Conservation (phyloP, 2,113 vertebrate genomes). For the Cyanoliseus patagonus region DNA sequence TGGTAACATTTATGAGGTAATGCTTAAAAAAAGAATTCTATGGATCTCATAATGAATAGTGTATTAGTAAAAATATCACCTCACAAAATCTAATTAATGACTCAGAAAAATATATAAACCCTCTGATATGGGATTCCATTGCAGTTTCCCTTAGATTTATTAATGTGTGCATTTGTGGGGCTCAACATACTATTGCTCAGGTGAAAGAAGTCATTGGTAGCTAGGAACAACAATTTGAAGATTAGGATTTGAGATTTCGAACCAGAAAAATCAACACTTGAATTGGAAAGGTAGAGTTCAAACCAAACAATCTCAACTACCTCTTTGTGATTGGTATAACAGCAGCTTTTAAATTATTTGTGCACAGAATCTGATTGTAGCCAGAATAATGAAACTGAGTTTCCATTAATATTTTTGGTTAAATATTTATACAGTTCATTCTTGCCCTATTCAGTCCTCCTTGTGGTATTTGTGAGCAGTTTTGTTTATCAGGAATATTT, state of each 20-base stretch:
- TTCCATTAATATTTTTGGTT: background rate
- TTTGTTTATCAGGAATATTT: background rate
- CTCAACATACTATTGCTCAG: background rate
- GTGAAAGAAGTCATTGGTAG: background rate
- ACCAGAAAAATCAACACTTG: background rate
- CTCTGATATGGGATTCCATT: background rate
- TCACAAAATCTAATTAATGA: background rate
- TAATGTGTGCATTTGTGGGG: background rate
- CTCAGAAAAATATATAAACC: background rate
- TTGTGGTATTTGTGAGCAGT: background rate
- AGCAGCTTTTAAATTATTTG: background rate
- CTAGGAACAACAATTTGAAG: background rate
- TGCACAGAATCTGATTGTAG: rapidly evolving
- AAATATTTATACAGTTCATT: background rate
- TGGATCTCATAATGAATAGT: background rate
- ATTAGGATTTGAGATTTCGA: background rate
- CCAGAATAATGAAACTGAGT: background rate
- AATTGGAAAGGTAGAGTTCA: background rate
- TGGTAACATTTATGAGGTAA: background rate
- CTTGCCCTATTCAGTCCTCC: background rate
- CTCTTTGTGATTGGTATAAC: background rate
- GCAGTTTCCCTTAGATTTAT: background rate
- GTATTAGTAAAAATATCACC: background rate
- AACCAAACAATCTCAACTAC: background rate
- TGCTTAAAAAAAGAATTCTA: background rate